Evolutionary conservation across 2,888 invertebrate genomes (phyloP).

Genomic region (Helicoverpa assulta): DNA sequence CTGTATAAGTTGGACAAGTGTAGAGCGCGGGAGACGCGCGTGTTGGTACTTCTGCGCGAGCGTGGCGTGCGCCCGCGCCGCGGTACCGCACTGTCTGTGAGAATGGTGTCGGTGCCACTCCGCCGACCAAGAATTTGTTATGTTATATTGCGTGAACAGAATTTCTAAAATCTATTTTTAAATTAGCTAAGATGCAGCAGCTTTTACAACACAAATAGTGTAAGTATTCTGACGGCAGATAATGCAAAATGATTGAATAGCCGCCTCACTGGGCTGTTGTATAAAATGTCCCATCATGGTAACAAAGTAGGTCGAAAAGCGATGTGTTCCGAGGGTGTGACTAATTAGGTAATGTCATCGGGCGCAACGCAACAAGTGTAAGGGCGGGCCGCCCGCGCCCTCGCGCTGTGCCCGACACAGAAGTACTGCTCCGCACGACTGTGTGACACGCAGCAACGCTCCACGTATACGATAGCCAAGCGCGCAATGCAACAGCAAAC

Average conservation of each 20-base stretch:
- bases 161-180: slow-evolving; percentile 40
- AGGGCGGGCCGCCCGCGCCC: not conserved
- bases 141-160: slow-evolving; percentile 29
- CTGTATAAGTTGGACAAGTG: not conserved
- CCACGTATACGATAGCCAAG: not conserved
- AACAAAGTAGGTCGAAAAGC: not conserved
- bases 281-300: not conserved
- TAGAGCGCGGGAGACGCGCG: not conserved
- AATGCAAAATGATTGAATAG: not conserved
- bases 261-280: not conserved
- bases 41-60: slow-evolving; percentile 11
- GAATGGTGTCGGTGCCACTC: slow-evolving; percentile 39
- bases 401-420: not conserved
- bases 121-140: slow-evolving; percentile 23
- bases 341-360: slow-evolving; percentile 15
- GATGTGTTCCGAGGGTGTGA: slow-evolving; percentile 7
- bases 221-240: not conserved
- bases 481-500: not conserved
- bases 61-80: slow-evolving; percentile 27
- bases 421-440: not conserved
- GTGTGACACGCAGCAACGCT: not conserved
- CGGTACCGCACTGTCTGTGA: slow-evolving; percentile 53
- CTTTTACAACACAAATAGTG: not conserved
- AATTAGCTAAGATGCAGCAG: not conserved
- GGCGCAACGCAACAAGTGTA: slow-evolving; percentile 2